These are phyloP conservation scores for Gymnobelideus leadbeateri DNA, from an alignment of 2,113 vertebrate genomes.

Conservation along the genomic window DNA sequence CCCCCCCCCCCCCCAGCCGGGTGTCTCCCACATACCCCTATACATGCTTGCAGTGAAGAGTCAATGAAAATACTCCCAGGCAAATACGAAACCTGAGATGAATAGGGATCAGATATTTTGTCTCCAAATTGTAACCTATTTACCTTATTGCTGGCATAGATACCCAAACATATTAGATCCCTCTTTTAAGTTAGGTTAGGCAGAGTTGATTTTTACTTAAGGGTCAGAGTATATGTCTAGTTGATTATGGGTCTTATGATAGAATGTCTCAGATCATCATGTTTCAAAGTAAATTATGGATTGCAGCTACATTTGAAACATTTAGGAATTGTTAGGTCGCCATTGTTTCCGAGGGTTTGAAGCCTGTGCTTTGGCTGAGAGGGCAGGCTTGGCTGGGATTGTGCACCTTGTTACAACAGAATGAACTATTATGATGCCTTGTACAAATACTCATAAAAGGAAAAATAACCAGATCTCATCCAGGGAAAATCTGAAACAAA, in stretches of 20 bases:
- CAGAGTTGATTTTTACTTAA: constrained; percentile 35
- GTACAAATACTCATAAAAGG: neutral
- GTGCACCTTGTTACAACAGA: neutral
- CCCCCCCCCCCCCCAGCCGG: too few species aligned
- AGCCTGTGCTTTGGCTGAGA: neutral
- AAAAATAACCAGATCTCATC: constrained; percentile 34
- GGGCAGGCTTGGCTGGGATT: neutral
- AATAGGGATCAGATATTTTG: neutral
- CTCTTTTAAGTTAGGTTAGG: constrained; percentile 30
- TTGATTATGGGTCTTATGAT: constrained; percentile 18
- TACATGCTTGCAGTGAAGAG: constrained; percentile 11
- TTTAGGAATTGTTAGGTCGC: neutral
- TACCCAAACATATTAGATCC: neutral
- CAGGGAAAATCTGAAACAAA: constrained; percentile 46
- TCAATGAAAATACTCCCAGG: neutral
- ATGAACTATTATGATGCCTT: neutral
- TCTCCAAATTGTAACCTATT: neutral
- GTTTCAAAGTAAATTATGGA: constrained; percentile 34
- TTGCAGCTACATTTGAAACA: neutral
- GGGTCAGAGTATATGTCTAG: constrained; percentile 5
- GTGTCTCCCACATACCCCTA: neutral
- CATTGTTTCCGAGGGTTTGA: neutral
- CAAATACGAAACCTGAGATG: constrained; percentile 11
- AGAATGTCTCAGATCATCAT: constrained; percentile 43
- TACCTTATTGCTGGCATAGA: neutral